Evolutionary conservation across 1,140 invertebrate genomes (phyloP), one percentile per base, ranked within the genome.

Genomic region (Magallana angulata): DNA sequence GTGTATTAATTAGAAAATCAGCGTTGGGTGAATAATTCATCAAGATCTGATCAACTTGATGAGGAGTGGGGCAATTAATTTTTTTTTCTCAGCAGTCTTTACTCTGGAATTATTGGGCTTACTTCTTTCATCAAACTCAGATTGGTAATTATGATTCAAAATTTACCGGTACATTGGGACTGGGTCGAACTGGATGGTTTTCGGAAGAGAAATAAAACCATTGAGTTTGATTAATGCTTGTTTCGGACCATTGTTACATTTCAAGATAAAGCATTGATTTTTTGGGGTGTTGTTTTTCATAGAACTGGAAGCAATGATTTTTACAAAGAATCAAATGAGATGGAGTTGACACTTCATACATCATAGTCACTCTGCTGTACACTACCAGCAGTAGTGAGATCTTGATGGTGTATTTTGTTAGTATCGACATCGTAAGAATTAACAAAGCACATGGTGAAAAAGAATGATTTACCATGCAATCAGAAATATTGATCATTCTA

Each of bases 181-280:
- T 18, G 60, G 60, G 18, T 36, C 18, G 36, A 30, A 8, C 30
- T 71, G 18, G 64, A 24, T 71, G n/a, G 36, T 48, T 48, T 48
- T 48, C 36, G 36, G 36, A 48, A 4, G 24, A 71, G 11, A 24
- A 64, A 30, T 24, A 71, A 71, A 18, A 71, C 30, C 64, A 24
- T 24, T 24, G 9, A 71, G 18, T 24, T 11, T 24, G 64, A 71
- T 71, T 71, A n/a, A 7, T 11, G 36, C 36, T 11, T 71, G 64
- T 24, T 71, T 71, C 24, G 64, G n/a, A 9, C 64, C 18, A 24
- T 71, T 71, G 30, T 71, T 71, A 71, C 18, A 71, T 8, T 71
- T 30, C 18, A 3, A 24, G 64, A 71, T 71, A 71, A 71, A 48
- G 36, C 36, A 71, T 71, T 71, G 64, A 71, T 71, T 71, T 71